Evolutionary conservation across 2,888 invertebrate genomes (phyloP).

Genomic region (Caprella mutica): DNA sequence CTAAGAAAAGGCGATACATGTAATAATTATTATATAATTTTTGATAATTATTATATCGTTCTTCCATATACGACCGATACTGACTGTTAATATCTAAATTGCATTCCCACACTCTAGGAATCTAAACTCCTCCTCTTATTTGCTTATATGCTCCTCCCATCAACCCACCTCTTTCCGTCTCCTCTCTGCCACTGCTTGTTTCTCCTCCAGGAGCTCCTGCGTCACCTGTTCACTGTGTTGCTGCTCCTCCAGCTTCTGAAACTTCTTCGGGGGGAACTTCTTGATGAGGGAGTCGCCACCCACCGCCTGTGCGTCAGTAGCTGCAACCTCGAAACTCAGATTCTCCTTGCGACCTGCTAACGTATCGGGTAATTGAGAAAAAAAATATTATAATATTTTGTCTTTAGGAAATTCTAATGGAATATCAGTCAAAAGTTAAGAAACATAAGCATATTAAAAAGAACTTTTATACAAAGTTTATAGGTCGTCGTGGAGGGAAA

Average conservation of each 20-base stretch:
- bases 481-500: too few relatives aligned
- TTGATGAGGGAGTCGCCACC: conserved; percentile 27
- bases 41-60: too few relatives aligned
- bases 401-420: too few relatives aligned
- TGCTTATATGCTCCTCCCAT: too few relatives aligned
- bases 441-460: not conserved
- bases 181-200: conserved; percentile 30
- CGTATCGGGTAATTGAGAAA: too few relatives aligned
- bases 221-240: conserved; percentile 16
- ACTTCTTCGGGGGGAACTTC: conserved; percentile 31
- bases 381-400: too few relatives aligned
- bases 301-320: not conserved
- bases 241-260: conserved; percentile 33
- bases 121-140: too few relatives aligned
- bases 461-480: not conserved
- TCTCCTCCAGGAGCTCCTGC: conserved; percentile 30
- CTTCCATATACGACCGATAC: too few relatives aligned
- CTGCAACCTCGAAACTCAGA: conserved; percentile 24
- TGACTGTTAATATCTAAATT: too few relatives aligned
- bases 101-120: too few relatives aligned
- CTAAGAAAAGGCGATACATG: too few relatives aligned
- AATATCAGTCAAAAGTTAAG: not conserved
- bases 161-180: conserved; percentile 30
- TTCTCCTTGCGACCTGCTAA: conserved; percentile 5
- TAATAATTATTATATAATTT: too few relatives aligned